Evolutionary conservation across 2,113 vertebrate species (phyloP), one percentile per base, ranked within the genome.

Genomic region (Stercorarius parasiticus): DNA sequence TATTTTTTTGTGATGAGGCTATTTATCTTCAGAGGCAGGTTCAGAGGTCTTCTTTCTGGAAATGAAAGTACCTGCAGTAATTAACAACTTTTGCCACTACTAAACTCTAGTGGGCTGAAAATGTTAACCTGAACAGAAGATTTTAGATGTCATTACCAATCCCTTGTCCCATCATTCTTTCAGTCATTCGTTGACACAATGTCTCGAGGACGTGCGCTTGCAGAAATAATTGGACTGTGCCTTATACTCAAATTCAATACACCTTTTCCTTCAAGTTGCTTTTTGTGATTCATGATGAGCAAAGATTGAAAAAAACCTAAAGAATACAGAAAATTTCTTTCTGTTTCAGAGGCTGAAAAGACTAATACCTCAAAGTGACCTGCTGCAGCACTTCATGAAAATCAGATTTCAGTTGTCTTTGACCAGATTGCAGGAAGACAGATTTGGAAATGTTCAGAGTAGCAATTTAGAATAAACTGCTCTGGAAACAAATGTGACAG

Each of bases 261-360:
- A 34, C 29, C 32, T 71, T 69, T 86, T 88, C 52, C 52, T 95
- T 83, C 34, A 53, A 62, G 74, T 72, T 83, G n/a, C 11, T 86
- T 95, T 91, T 92, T 92, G 10, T 93, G 74, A 42, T 64, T 93
- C 65, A 81, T 27, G 38, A 86, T 2, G 2, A 91, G 20, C 43
- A 92, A 92, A 93, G 36, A 86, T 3, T 70, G 32, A 40, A 59
- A 84, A 36, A 42, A 92, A 47, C 4, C 27, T 40, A 58, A 78
- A 87, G 55, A 76, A 86, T 30, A 70, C 6, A 76, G 34, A 86
- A 71, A 90, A 47, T 69, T 94, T 71, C 2, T 50, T 86, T 86
- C 93, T 94, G 12, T 71, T 91, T 79, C 71, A 49, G 77, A 73
- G 55, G 29, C 56, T 76, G 16, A 86, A 96, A 94, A 92, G 62